Conservation (phyloP, 2,797 vertebrate species). For the Steatocranus sp. region DNA sequence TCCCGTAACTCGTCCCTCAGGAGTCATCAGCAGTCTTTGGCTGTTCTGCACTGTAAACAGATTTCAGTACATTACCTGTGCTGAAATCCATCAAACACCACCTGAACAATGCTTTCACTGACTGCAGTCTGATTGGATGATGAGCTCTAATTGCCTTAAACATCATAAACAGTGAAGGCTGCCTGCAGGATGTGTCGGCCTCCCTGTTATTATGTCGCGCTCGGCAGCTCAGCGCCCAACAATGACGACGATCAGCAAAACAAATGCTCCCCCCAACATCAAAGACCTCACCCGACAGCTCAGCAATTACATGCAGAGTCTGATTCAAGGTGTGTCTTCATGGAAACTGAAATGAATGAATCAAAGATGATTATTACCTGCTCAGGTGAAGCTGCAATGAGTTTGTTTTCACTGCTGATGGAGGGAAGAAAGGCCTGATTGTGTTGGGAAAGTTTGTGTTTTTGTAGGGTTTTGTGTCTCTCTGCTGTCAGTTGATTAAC, state of each 20-base stretch:
- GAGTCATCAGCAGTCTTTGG: neutral
- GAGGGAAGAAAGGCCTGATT: neutral
- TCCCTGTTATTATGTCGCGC: slow-evolving; percentile 9
- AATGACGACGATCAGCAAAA: neutral
- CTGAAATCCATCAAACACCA: neutral
- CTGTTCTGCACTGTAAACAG: neutral
- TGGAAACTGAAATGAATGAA: slow-evolving; percentile 4
- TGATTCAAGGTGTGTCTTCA: slow-evolving; percentile 1
- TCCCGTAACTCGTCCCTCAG: neutral
- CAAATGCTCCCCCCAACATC: slow-evolving; percentile 16
- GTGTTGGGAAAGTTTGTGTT: neutral
- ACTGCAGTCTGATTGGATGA: neutral
- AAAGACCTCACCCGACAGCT: slow-evolving; percentile 32
- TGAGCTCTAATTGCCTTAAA: slow-evolving; percentile 16
- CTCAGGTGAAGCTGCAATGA: slow-evolving; percentile 2
- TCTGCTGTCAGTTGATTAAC: neutral
- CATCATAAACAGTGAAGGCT: slow-evolving; percentile 2
- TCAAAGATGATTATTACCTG: slow-evolving; percentile 17
- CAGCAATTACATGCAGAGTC: neutral
- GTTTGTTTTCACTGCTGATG: neutral
- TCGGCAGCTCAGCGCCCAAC: neutral
- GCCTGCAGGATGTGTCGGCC: slow-evolving; percentile 7
- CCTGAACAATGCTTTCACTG: neutral
- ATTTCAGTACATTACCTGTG: neutral
- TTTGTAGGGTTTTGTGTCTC: neutral